Conservation (phyloP, 2,797 vertebrate species). For the Dendrocincla tyrannina region DNA sequence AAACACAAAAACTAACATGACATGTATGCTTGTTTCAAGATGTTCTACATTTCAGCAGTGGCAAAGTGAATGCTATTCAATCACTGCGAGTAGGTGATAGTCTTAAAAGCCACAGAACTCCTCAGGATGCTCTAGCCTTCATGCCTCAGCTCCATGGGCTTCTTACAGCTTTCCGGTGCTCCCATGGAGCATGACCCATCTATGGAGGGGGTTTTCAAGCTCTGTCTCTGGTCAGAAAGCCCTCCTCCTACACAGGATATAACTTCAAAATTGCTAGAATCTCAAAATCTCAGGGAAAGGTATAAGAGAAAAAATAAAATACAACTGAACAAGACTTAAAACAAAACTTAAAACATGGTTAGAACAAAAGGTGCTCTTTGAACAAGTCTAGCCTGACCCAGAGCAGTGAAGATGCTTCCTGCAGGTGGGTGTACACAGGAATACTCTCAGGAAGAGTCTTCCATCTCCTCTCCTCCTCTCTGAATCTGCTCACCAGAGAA, state of each 20-base stretch:
- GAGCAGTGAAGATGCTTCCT: not conserved
- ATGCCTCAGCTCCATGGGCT: not conserved
- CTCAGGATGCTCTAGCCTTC: constrained; percentile 4
- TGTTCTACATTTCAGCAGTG: constrained; percentile 54
- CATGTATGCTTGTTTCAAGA: constrained; percentile 49
- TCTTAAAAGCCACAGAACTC: constrained; percentile 40
- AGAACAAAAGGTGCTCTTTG: constrained; percentile 52
- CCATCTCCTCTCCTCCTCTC: not conserved
- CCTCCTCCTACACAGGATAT: not conserved
- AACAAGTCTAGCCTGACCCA: constrained; percentile 15
- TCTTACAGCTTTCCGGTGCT: not conserved
- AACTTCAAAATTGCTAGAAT: constrained; percentile 16
- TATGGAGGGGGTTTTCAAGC: not conserved
- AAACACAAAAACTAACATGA: constrained; percentile 42
- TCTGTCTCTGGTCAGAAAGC: constrained; percentile 5
- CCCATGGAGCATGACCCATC: not conserved
- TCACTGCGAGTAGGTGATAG: not conserved
- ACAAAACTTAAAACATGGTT: constrained; percentile 13
- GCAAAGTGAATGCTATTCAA: constrained; percentile 40
- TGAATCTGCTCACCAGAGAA: not conserved
- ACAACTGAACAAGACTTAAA: not conserved
- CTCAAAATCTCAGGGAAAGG: not conserved
- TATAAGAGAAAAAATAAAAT: not conserved
- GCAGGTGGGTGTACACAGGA: not conserved
- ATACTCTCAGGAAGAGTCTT: not conserved